phyloP scores from a whole-genome alignment of 2,113 vertebrate species.

The Macquaria australasica region DNA sequence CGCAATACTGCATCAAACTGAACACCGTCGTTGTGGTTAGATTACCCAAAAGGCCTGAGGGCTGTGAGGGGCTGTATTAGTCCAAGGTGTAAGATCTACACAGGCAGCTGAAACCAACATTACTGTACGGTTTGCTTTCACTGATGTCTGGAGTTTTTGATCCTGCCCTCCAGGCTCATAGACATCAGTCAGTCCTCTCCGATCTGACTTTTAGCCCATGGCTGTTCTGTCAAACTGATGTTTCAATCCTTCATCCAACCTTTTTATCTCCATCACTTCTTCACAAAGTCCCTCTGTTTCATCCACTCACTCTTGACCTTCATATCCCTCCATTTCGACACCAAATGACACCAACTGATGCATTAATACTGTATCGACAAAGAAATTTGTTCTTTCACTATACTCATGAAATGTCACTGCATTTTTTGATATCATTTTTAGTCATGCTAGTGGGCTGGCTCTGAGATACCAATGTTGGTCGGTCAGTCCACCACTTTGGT shows the following conservation, averaged over 20 bases:
- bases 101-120: neutral
- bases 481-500: neutral
- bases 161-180: neutral
- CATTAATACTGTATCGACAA: neutral
- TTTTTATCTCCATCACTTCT: neutral
- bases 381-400: neutral
- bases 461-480: no score
- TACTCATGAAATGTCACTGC: neutral
- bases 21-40: neutral
- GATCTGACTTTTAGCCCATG: neutral
- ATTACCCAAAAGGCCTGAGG: neutral
- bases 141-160: neutral
- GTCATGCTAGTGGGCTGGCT: neutral
- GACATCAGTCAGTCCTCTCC: neutral
- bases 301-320: neutral
- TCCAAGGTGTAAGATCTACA: neutral
- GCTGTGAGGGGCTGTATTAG: neutral
- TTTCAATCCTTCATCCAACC: neutral
- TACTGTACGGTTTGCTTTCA: neutral
- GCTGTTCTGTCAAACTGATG: neutral
- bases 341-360: neutral
- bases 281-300: neutral
- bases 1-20: neutral
- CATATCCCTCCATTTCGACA: neutral
- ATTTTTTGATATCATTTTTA: neutral